A percentile compares a stretch with the other conserved stretches of the same genome.
Conservation (phyloP, 1,140 invertebrate genomes). For the Eumeta japonica region DNA sequence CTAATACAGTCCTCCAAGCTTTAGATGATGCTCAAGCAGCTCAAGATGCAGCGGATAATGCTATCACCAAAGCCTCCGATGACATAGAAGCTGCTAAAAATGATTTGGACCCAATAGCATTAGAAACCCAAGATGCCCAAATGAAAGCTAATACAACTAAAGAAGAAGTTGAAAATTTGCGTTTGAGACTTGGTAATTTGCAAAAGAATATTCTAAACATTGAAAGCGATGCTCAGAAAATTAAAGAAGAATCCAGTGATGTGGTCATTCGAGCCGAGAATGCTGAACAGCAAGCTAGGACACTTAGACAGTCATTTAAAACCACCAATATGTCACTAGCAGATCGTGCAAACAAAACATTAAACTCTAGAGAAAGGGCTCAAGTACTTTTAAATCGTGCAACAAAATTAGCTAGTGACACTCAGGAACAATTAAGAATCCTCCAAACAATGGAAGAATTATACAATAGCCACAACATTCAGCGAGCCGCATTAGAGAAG, state of each 20-base stretch:
- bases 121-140: slow-evolving; percentile 73
- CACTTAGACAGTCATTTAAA: slow-evolving; percentile 46
- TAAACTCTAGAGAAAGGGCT: slow-evolving; percentile 67
- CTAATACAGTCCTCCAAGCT: slow-evolving; percentile 60
- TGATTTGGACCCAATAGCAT: slow-evolving; percentile 66
- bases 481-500: slow-evolving; percentile 47
- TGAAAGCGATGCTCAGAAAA: slow-evolving; percentile 61
- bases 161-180: slow-evolving; percentile 66
- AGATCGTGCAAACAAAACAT: slow-evolving; percentile 52
- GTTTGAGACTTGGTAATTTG: slow-evolving; percentile 67
- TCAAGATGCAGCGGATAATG: slow-evolving; percentile 73
- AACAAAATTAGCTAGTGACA: slow-evolving; percentile 73
- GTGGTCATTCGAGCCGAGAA: slow-evolving; percentile 49
- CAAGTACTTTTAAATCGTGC: slow-evolving; percentile 72
- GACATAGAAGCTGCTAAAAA: slow-evolving; percentile 75
- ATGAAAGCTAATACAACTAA: slow-evolving; percentile 72
- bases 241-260: slow-evolving; percentile 58
- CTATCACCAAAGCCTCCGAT: slow-evolving; percentile 76
- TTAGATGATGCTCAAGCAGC: slow-evolving; percentile 70
- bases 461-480: slow-evolving; percentile 54
- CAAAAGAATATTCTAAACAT: slow-evolving; percentile 77
- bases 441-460: slow-evolving; percentile 60
- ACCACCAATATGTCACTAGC: slow-evolving; percentile 43
- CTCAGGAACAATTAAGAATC: slow-evolving; percentile 71
- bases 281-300: slow-evolving; percentile 45